Evolutionary conservation across 2,888 invertebrate species (phyloP).

Genomic region (Thelaira solivaga): DNA sequence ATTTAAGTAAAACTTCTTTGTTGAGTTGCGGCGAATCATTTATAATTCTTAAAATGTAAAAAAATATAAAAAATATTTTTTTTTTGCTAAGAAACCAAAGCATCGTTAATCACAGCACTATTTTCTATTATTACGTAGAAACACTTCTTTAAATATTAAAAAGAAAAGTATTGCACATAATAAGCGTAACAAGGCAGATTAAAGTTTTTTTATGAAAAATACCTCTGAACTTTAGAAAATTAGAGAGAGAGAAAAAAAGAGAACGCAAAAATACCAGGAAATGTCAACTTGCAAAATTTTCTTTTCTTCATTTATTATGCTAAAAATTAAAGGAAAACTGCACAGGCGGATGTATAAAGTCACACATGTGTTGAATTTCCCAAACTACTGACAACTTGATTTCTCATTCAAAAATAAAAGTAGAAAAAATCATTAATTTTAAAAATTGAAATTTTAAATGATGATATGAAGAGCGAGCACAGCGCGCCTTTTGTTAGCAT

Average conservation of each 20-base stretch:
- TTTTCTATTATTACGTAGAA: not conserved
- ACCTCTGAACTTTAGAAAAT: not conserved
- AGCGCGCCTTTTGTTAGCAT: slow-evolving; percentile 53
- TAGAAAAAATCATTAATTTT: slow-evolving; percentile 74
- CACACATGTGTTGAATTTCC: slow-evolving; percentile 73
- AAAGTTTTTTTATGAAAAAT: not conserved
- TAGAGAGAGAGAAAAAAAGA: slow-evolving; percentile 8
- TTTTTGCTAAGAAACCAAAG: not conserved
- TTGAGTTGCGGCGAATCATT: too few species aligned
- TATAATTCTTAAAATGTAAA: slow-evolving; percentile 28
- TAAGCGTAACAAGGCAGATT: slow-evolving; percentile 40
- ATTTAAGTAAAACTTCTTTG: too few species aligned
- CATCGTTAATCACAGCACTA: slow-evolving; percentile 45
- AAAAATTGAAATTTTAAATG: slow-evolving; percentile 45
- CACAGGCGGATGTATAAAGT: slow-evolving; percentile 70
- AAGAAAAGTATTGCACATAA: not conserved
- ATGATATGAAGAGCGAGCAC: slow-evolving; percentile 41
- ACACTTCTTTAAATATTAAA: not conserved
- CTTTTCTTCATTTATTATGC: slow-evolving; percentile 51
- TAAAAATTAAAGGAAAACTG: slow-evolving; percentile 65
- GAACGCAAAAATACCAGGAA: slow-evolving; percentile 53
- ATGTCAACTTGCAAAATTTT: slow-evolving; percentile 35
- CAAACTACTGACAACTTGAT: slow-evolving; percentile 38
- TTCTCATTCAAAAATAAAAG: slow-evolving; percentile 32
- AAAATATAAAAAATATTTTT: slow-evolving; percentile 1